Percentiles rank a stretch among this genome's conserved stretches.
These are phyloP conservation scores for Danio choprae DNA, from an alignment of 2,797 vertebrate genomes.

Conservation along the genomic window DNA sequence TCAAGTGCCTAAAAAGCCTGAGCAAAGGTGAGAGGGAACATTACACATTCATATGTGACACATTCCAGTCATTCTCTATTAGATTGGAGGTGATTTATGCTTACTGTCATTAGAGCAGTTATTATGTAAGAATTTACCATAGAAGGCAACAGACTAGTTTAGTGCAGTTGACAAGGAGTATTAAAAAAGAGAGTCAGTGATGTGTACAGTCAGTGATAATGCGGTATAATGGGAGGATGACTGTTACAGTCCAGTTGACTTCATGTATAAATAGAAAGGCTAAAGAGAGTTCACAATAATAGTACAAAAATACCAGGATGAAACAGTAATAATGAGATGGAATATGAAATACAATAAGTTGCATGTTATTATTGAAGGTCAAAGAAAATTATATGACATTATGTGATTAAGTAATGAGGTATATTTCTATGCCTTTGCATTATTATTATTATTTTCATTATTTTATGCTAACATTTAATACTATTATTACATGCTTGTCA, in stretches of 20 bases:
- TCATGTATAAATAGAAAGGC: neutral
- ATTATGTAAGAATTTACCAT: neutral
- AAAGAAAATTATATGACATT: neutral
- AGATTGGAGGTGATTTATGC: conserved; percentile 1
- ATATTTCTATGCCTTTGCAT: neutral
- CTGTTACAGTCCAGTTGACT: neutral
- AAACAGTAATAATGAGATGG: neutral
- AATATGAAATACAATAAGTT: conserved; percentile 1
- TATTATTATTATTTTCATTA: no score
- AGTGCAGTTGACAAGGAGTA: neutral
- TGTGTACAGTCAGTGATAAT: neutral
- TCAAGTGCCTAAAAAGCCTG: neutral
- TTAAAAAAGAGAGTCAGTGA: neutral
- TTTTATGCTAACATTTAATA: no score
- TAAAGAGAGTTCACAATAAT: neutral
- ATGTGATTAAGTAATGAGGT: conserved; percentile 4
- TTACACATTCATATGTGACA: conserved; percentile 12
- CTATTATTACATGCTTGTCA: no score
- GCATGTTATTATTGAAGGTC: neutral
- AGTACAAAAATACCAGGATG: neutral
- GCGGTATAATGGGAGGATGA: neutral
- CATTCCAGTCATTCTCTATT: conserved; percentile 15
- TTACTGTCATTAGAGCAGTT: conserved; percentile 1
- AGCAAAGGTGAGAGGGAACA: neutral
- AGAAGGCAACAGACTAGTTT: neutral